Conservation (phyloP, 2,888 invertebrate genomes). For the Drosophila robusta region DNA sequence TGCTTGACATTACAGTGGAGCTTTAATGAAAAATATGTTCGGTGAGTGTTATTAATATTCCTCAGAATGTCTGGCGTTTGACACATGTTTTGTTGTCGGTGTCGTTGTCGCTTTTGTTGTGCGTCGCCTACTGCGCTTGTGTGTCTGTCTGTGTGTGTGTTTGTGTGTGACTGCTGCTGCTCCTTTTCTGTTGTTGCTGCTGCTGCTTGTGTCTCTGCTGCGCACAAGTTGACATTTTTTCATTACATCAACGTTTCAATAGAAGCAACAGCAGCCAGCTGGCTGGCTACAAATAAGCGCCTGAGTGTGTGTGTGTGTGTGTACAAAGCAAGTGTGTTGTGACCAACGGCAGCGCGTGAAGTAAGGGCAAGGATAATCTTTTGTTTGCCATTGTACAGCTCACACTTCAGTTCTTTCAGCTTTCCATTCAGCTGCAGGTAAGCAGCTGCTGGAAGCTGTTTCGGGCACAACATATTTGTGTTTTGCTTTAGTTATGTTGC, state of each 20-base stretch:
- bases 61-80: slow-evolving; percentile 79
- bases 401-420: slow-evolving; percentile 41
- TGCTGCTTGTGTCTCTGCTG: slow-evolving; percentile 28
- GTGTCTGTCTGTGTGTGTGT: too few species aligned
- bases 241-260: slow-evolving; percentile 79
- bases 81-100: slow-evolving; percentile 78
- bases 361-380: slow-evolving; percentile 80
- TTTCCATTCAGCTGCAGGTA: slow-evolving; percentile 47
- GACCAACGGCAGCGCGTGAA: slow-evolving; percentile 55
- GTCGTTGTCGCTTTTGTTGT: slow-evolving; percentile 53
- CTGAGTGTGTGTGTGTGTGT: slow-evolving; percentile 11
- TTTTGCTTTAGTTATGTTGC: slow-evolving; percentile 47
- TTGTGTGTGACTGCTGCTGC: slow-evolving; percentile 16
- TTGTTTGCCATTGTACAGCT: slow-evolving; percentile 69
- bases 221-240: slow-evolving; percentile 75
- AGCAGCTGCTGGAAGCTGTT: slow-evolving; percentile 48
- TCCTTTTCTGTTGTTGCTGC: slow-evolving; percentile 18
- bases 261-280: slow-evolving; percentile 58
- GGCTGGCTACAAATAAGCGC: slow-evolving; percentile 26
- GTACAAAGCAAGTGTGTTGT: slow-evolving; percentile 51
- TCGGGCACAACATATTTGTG: slow-evolving; percentile 51
- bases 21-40: slow-evolving; percentile 80
- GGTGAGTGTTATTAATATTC: slow-evolving; percentile 79
- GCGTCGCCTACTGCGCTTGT: slow-evolving; percentile 7
- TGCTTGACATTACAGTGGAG: slow-evolving; percentile 68